These are phyloP conservation scores for Haemorhous mexicanus DNA, from an alignment of 2,113 vertebrate species.

Conservation along the genomic window DNA sequence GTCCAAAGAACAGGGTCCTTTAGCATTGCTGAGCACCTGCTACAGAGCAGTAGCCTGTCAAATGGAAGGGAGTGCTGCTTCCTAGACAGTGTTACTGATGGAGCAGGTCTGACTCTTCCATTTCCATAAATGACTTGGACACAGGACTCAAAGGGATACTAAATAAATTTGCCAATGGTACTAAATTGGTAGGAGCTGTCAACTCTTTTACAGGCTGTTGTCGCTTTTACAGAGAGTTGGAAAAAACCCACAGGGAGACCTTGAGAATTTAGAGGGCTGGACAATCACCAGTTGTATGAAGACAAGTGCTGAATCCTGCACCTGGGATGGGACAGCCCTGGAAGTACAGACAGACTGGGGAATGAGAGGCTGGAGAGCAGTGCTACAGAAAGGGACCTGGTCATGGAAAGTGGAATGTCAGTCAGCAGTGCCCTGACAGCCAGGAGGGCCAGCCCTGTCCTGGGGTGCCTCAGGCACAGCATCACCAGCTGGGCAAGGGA, in stretches of 20 bases:
- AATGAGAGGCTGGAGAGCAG: neutral
- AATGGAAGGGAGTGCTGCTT: neutral
- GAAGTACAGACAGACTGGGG: neutral
- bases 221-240: neutral
- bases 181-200: neutral
- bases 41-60: neutral
- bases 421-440: neutral
- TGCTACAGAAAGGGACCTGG: neutral
- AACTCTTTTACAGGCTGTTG: neutral
- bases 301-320: neutral
- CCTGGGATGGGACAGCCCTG: neutral
- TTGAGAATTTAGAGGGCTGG: neutral
- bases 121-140: neutral
- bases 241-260: neutral
- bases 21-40: neutral
- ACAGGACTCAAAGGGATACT: neutral
- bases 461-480: neutral
- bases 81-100: neutral
- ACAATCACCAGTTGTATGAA: neutral
- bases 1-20: neutral
- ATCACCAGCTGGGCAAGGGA: accelerated
- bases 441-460: accelerated
- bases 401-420: neutral
- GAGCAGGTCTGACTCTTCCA: neutral
- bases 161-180: neutral